Evolutionary conservation across 35 echinoderm and acorn worm species (phyloP).

Genomic region (Anneissia japonica): DNA sequence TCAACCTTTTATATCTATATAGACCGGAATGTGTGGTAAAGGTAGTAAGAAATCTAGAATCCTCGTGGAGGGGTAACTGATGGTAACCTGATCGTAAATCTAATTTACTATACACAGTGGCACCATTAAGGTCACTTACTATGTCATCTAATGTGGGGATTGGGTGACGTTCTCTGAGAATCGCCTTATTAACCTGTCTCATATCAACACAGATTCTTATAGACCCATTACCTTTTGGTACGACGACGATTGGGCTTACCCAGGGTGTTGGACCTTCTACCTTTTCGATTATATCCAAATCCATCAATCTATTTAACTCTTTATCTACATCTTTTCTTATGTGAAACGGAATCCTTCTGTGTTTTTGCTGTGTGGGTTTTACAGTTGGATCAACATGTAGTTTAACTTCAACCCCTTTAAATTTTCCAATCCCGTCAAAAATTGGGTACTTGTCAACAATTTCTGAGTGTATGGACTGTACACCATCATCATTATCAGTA

Average conservation of each 20-base stretch:
- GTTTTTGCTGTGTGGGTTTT: slow-evolving; percentile 44
- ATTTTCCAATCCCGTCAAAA: background rate
- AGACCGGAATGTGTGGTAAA: too few relatives aligned
- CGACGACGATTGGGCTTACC: slow-evolving; percentile 60
- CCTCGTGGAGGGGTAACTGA: too few relatives aligned
- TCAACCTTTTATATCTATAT: too few relatives aligned
- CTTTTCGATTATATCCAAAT: slow-evolving; percentile 40
- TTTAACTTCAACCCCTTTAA: too few relatives aligned
- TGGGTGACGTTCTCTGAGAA: background rate
- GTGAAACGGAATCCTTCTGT: slow-evolving; percentile 51
- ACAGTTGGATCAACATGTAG: too few relatives aligned
- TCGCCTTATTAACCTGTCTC: slow-evolving; percentile 45
- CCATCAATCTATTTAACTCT: slow-evolving; percentile 32
- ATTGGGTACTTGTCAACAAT: too few relatives aligned
- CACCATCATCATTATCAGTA: too few relatives aligned
- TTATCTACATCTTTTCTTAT: slow-evolving; percentile 45
- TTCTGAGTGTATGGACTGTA: too few relatives aligned
- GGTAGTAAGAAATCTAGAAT: too few relatives aligned
- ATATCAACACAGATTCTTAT: slow-evolving; percentile 64
- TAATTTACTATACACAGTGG: slow-evolving; percentile 41
- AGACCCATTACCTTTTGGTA: slow-evolving; percentile 25
- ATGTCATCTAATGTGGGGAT: slow-evolving; percentile 42
- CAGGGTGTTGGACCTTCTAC: slow-evolving; percentile 49
- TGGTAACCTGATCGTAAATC: slow-evolving; percentile 42
- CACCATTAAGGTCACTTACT: slow-evolving; percentile 30